Evolutionary conservation across 2,888 invertebrate genomes (phyloP).

Genomic region (Drosophila lacicola): DNA sequence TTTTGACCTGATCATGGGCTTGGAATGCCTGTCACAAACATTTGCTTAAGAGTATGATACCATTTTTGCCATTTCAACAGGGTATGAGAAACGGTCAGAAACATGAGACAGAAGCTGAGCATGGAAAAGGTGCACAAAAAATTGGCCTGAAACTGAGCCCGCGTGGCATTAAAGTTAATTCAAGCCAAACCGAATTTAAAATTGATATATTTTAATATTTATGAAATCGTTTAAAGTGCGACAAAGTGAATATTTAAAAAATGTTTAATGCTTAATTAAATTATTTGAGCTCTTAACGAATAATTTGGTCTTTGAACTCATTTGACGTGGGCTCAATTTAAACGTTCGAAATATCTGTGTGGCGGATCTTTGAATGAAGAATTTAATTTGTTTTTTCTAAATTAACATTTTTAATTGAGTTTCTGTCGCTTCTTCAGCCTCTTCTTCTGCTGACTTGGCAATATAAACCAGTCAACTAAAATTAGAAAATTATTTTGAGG

Average conservation of each 20-base stretch:
- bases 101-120: background rate
- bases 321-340: background rate
- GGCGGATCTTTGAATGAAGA: constrained; percentile 24
- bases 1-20: no score
- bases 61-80: no score
- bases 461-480: constrained; percentile 65
- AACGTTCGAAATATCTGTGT: constrained; percentile 23
- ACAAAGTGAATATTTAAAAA: no score
- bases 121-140: constrained; percentile 1
- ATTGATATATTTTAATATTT: background rate
- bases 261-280: background rate
- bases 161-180: constrained; percentile 23
- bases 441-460: constrained; percentile 9
- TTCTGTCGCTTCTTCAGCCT: constrained; percentile 28
- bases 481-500: constrained; percentile 68
- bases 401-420: constrained; percentile 73
- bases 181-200: background rate
- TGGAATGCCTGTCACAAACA: no score
- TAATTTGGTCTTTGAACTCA: constrained; percentile 4
- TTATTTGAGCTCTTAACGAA: background rate
- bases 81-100: background rate
- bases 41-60: no score
- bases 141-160: constrained; percentile 2
- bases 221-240: no score
- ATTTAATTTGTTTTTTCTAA: constrained; percentile 30